Evolutionary conservation across 30 jellyfish, hydroid and myxozoan genomes (phyloP).

Genomic region (Morbakka virulenta): DNA sequence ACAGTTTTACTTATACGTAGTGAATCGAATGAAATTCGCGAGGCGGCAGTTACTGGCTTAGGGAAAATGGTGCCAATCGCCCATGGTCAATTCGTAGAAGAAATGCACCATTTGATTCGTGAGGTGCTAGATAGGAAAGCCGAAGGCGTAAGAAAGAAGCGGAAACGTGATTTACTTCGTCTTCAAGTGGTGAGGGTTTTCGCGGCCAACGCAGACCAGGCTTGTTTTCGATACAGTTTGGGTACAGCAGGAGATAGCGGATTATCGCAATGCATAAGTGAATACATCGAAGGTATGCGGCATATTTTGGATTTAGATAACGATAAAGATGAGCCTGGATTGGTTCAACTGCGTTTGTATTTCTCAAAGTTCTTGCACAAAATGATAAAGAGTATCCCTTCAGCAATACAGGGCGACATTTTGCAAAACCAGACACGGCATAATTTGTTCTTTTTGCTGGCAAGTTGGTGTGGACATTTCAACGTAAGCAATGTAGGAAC

Average conservation of each 20-base stretch:
- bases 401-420: constrained; percentile 67
- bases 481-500: constrained; percentile 83
- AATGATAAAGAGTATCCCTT: constrained; percentile 95
- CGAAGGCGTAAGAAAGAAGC: constrained; percentile 96
- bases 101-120: constrained; percentile 78
- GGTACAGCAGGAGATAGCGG: constrained; percentile 62
- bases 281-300: constrained; percentile 93
- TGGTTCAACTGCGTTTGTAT: constrained; percentile 73
- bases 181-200: constrained; percentile 93
- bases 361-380: constrained; percentile 89
- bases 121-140: constrained; percentile 93
- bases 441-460: constrained; percentile 84
- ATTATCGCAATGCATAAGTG: constrained; percentile 62
- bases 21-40: constrained; percentile 92
- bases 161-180: constrained; percentile 79
- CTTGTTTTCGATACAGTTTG: constrained; percentile 87
- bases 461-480: constrained; percentile 99
- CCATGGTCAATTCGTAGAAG: constrained; percentile 92
- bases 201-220: constrained; percentile 97
- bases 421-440: constrained; percentile 89
- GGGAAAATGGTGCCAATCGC: constrained; percentile 94
- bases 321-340: constrained; percentile 82
- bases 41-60: constrained; percentile 98
- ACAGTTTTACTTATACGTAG: constrained; percentile 83
- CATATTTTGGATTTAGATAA: constrained; percentile 69